These are phyloP conservation scores for Thrips palmi DNA, from an alignment of 1,140 invertebrate species.

Conservation along the genomic window DNA sequence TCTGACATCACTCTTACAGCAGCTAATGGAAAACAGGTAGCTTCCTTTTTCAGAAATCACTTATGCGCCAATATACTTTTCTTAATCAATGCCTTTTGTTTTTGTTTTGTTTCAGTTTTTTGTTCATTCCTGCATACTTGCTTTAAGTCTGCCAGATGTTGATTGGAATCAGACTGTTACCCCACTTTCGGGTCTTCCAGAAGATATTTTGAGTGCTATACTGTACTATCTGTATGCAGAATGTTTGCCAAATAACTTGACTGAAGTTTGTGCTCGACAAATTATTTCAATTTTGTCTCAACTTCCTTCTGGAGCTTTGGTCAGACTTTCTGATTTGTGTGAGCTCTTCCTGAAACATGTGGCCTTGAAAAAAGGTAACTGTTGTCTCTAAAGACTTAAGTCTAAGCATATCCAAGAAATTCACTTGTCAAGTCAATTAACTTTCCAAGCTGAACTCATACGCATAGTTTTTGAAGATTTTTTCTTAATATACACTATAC, in stretches of 20 bases:
- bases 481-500: conserved; percentile 3
- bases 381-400: conserved; percentile 2
- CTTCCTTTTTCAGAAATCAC: neutral
- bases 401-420: no score
- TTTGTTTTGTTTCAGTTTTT: conserved; percentile 28
- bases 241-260: conserved; percentile 33
- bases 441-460: no score
- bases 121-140: conserved; percentile 37
- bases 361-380: conserved; percentile 41
- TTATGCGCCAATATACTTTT: neutral
- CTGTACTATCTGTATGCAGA: conserved; percentile 45
- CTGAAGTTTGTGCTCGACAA: conserved; percentile 31
- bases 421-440: no score
- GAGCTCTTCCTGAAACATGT: conserved; percentile 38
- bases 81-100: conserved; percentile 1
- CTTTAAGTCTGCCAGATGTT: conserved; percentile 31
- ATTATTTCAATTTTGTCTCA: conserved; percentile 29
- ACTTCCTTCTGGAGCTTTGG: conserved; percentile 30
- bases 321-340: conserved; percentile 33
- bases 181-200: conserved; percentile 29
- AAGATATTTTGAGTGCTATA: conserved; percentile 34
- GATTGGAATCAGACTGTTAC: conserved; percentile 28
- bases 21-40: conserved; percentile 31
- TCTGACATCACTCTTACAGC: conserved; percentile 34
- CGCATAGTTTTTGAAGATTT: no score